These are phyloP conservation scores for Grallaria varia DNA, from an alignment of 2,113 vertebrate species.

Conservation along the genomic window DNA sequence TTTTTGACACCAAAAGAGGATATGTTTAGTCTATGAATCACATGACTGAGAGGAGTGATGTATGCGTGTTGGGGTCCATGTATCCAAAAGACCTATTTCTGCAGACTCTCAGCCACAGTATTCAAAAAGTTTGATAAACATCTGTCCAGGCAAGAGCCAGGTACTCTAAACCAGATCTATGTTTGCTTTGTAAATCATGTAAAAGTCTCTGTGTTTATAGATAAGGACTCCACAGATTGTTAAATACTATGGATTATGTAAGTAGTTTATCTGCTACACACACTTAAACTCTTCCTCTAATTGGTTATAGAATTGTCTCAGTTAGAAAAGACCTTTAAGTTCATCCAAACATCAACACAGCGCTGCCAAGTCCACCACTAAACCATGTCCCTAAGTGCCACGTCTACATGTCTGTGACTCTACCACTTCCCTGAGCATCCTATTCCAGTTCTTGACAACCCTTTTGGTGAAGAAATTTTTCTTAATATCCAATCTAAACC, in stretches of 20 bases:
- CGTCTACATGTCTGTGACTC: not conserved
- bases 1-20: constrained; percentile 24
- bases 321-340: not conserved
- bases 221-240: not conserved
- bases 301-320: not conserved
- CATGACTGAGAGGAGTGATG: not conserved
- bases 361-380: not conserved
- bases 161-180: not conserved
- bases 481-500: not conserved
- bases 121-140: constrained; percentile 50
- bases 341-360: fast-evolving
- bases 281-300: not conserved
- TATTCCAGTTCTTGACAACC: not conserved
- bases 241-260: constrained; percentile 29
- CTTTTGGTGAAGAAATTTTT: not conserved
- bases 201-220: constrained; percentile 39
- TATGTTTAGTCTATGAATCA: constrained; percentile 60
- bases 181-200: constrained; percentile 45
- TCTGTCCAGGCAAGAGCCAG: constrained; percentile 10
- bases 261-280: not conserved
- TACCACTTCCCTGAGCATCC: not conserved
- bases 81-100: constrained; percentile 24
- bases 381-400: not conserved
- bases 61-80: not conserved
- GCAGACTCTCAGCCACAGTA: not conserved